A percentile compares a stretch with the other conserved stretches of the same genome.
Evolutionary conservation across 2,797 vertebrate genomes (phyloP).

Genomic region (Meriones psammophilus): DNA sequence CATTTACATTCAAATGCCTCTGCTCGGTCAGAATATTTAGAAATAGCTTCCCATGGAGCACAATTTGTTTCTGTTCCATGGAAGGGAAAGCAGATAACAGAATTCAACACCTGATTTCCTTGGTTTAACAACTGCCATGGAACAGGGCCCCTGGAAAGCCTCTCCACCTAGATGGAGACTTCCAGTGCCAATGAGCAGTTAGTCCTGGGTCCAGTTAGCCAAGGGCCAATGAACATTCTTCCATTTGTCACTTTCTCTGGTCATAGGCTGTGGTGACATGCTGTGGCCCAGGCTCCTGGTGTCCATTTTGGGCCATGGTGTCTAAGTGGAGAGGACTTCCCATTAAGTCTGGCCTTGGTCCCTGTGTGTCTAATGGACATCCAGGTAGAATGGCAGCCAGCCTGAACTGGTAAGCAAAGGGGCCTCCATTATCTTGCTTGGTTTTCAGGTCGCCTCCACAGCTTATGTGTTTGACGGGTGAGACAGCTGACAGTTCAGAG

Average conservation of each 20-base stretch:
- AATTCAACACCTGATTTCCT: conserved; percentile 64
- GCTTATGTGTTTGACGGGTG: not conserved
- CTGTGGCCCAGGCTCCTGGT: not conserved
- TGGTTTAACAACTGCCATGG: not conserved
- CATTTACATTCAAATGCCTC: conserved; percentile 75
- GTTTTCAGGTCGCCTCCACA: not conserved
- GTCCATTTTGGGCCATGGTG: not conserved
- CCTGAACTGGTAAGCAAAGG: not conserved
- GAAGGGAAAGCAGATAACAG: conserved; percentile 65
- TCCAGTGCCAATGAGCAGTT: not conserved
- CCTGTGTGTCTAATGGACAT: not conserved
- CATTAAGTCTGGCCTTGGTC: not conserved
- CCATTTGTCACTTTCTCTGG: not conserved
- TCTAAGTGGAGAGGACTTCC: not conserved
- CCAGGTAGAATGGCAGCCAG: no score
- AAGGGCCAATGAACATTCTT: not conserved
- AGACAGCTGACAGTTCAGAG: not conserved
- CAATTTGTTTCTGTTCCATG: conserved; percentile 71
- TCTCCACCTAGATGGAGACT: not conserved
- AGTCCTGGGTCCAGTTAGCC: not conserved
- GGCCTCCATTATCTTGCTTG: not conserved
- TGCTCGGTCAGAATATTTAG: conserved; percentile 75
- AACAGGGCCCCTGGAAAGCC: not conserved
- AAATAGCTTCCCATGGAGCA: conserved; percentile 72
- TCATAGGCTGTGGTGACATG: not conserved